Conservation (phyloP, 2,113 vertebrate genomes). For the Bucco capensis region DNA sequence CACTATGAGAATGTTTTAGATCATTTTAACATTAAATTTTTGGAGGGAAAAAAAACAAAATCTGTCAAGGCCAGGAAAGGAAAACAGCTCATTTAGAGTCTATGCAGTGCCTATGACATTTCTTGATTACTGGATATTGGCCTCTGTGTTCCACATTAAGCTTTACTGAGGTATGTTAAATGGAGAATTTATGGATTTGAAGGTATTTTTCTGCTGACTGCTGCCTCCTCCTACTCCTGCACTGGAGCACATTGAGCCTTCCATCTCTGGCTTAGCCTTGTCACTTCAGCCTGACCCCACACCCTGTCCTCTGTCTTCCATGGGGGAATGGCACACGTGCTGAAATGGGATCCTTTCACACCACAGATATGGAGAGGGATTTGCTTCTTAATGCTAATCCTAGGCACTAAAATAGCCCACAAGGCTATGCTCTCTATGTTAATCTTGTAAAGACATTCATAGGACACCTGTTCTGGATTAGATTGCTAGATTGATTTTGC, state of each 20-base stretch:
- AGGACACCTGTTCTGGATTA: conserved; percentile 64
- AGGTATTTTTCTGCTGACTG: conserved; percentile 12
- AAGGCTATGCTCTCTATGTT: not conserved
- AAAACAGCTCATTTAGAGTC: not conserved
- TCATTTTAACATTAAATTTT: not conserved
- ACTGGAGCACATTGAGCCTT: not conserved
- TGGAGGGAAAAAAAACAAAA: not conserved
- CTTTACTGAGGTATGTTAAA: not conserved
- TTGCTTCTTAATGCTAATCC: conserved; percentile 34
- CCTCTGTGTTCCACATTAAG: not conserved
- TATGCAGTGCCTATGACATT: not conserved
- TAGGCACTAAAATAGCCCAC: not conserved
- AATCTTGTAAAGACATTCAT: conserved; percentile 25
- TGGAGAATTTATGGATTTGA: not conserved
- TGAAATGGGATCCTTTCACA: conserved; percentile 33
- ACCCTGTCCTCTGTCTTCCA: not conserved
- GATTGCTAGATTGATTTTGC: conserved; percentile 23
- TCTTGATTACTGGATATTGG: not conserved
- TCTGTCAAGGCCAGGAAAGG: not conserved
- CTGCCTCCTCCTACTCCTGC: not conserved
- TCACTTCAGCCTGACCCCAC: not conserved
- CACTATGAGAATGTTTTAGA: not conserved
- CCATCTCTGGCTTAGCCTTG: not conserved
- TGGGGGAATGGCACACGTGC: not conserved
- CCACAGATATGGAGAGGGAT: not conserved